Base-by-base conservation (phyloP, 2,113 vertebrate species). In the Rallus limicola region DNA sequence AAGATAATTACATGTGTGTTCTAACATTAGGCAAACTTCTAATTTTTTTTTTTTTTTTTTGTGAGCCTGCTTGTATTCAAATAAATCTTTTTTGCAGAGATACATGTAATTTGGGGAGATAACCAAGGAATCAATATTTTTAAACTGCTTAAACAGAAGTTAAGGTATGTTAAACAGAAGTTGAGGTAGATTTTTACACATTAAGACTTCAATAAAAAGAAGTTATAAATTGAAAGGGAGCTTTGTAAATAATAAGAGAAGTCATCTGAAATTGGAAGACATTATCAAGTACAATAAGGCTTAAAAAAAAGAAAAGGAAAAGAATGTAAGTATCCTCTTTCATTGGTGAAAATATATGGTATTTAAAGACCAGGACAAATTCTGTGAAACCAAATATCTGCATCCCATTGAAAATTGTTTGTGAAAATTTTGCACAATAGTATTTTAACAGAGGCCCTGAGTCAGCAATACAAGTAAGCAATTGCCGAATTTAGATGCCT, bases 291-390 rank as follows among this genome's bases (percentile, higher is more conserved):
- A 76, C 6, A 79, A 69, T 8, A 69, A 42, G 7, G 6, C 4
- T 86, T 55, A 2, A 19, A 56, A 36, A 36, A 33, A 56, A 4
- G 5, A 2, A 5, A 11, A 4, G 2, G 2, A 6, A 16, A 26
- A 29, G 8, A 56, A 74, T 59, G 3, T 6, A 60, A 13, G 2
- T 56, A 13, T 64, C 68, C 2, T 56, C n/a, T 75, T 87, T 34
- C 12, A 62, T 13, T 17, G 9, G 6, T 86, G 26, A 76, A 93
- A 72, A 76, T 36, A 71, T 8, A 24, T 13, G 18, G 3, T 10
- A 77, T 53, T 56, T 67, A 75, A 87, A 60, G 11, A 82, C 10
- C 63, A 78, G 3, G 6, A 48, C 2, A 87, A 64, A 86, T 70
- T 44, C 3, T 56, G 7, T 83, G 55, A 74, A 94, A 63, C 3